phyloP scores from a whole-genome alignment of 2,113 vertebrate genomes.

The Laterallus jamaicensis region DNA sequence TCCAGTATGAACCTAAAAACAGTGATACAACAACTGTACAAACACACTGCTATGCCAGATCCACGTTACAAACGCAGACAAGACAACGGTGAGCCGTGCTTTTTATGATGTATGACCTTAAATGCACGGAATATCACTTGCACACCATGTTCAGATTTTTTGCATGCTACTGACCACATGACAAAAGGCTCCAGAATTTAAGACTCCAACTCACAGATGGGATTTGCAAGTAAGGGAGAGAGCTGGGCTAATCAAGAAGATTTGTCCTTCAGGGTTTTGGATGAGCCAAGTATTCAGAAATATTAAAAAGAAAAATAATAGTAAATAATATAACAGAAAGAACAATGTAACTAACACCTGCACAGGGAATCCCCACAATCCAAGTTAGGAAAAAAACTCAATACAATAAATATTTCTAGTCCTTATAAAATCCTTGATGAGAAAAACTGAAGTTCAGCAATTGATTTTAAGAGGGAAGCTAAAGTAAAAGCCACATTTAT shows the following conservation, averaged over 20 bases:
- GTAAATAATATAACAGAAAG: neutral
- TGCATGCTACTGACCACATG: neutral
- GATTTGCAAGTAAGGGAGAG: neutral
- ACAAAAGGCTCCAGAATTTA: constrained; percentile 24
- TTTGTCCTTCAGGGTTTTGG: constrained; percentile 13
- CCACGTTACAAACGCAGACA: constrained; percentile 7
- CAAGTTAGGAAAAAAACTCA: neutral
- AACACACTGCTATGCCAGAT: neutral
- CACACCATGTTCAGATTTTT: neutral
- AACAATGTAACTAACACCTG: neutral
- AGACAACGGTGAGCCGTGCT: neutral
- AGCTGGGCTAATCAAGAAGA: neutral
- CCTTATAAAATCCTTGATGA: neutral
- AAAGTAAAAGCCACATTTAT: constrained; percentile 23
- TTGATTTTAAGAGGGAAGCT: neutral
- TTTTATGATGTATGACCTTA: constrained; percentile 28
- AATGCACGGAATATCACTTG: neutral
- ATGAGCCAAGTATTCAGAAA: neutral
- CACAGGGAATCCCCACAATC: neutral
- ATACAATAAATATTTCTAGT: constrained; percentile 13
- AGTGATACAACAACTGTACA: constrained; percentile 72
- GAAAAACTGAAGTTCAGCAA: constrained; percentile 15
- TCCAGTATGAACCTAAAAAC: constrained; percentile 66
- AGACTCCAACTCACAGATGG: neutral
- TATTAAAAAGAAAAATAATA: constrained; percentile 11